phyloP scores from a whole-genome alignment of 92 coral and sea anemone genomes.

The Porites rus region DNA sequence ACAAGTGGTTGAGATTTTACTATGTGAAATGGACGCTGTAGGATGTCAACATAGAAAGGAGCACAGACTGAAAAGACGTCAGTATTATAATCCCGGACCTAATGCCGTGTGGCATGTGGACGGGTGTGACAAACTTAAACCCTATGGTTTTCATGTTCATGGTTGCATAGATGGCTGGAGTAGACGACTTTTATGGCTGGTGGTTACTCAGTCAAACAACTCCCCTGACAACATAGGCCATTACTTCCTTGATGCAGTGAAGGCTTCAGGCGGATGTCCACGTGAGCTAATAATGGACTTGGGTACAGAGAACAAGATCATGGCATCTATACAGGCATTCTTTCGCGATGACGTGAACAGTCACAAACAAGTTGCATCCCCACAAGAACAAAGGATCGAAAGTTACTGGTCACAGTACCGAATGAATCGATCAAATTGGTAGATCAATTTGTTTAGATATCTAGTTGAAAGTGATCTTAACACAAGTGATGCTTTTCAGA shows the following conservation, averaged over 20 bases:
- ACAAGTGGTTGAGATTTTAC: too few relatives aligned
- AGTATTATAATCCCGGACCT: slow-evolving; percentile 49
- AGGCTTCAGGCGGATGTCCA: slow-evolving; percentile 30
- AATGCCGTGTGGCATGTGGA: slow-evolving; percentile 44
- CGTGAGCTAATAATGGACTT: slow-evolving; percentile 31
- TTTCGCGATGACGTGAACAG: slow-evolving; percentile 26
- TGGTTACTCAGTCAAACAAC: slow-evolving; percentile 26
- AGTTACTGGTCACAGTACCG: too few relatives aligned
- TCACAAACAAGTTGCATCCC: slow-evolving; percentile 13
- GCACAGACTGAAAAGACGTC: slow-evolving; percentile 36
- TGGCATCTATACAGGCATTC: slow-evolving; percentile 30
- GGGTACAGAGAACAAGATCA: slow-evolving; percentile 38
- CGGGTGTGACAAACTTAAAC: slow-evolving; percentile 7
- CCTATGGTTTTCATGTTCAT: slow-evolving; percentile 38
- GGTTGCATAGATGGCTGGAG: slow-evolving; percentile 65
- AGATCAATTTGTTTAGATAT: too few relatives aligned
- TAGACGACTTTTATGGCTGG: slow-evolving; percentile 57
- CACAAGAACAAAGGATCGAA: too few relatives aligned
- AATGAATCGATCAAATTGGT: too few relatives aligned
- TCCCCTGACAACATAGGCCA: slow-evolving; percentile 37
- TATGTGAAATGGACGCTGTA: slow-evolving; percentile 48
- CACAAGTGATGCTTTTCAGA: too few relatives aligned
- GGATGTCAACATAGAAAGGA: slow-evolving; percentile 44
- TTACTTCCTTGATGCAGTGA: slow-evolving; percentile 32
- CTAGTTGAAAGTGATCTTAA: too few relatives aligned